Percentiles rank a stretch among this genome's conserved stretches.
These are phyloP conservation scores for Ianthella basta DNA, from an alignment of 37 sponge, comb jelly and placozoan species.

Conservation along the genomic window DNA sequence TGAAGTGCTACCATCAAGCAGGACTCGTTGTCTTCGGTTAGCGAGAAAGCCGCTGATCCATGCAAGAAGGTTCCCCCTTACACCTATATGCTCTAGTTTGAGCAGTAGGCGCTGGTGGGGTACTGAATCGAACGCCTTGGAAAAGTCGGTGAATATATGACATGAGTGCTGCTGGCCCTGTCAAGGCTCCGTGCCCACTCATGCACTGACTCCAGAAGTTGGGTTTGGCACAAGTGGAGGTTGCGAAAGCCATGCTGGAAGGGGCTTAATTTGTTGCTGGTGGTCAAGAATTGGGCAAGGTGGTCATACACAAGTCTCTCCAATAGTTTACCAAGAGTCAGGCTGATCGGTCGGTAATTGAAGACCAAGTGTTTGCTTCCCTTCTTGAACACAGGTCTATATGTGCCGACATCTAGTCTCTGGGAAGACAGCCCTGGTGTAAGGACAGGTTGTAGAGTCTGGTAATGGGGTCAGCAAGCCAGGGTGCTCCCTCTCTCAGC, in stretches of 20 bases:
- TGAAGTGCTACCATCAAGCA: conserved; percentile 35
- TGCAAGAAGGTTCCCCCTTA: conserved; percentile 26
- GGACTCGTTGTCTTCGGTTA: conserved; percentile 22
- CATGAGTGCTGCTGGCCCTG: conserved; percentile 20
- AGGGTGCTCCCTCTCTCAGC: conserved; percentile 31
- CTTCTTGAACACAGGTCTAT: conserved; percentile 42
- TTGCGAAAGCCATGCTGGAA: conserved; percentile 42
- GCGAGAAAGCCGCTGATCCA: conserved; percentile 38
- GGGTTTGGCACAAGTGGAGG: conserved; percentile 31
- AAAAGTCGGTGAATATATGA: conserved; percentile 38
- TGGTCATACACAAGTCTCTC: conserved; percentile 23
- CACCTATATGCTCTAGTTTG: conserved; percentile 46
- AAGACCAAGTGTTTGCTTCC: conserved; percentile 18
- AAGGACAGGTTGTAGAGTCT: conserved; percentile 33
- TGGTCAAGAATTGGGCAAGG: not conserved
- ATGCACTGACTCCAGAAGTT: conserved; percentile 42
- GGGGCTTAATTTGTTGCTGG: not conserved
- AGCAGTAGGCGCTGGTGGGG: conserved; percentile 25
- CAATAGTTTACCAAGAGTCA: conserved; percentile 39
- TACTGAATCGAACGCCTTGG: conserved; percentile 49
- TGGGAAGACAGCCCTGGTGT: conserved; percentile 33
- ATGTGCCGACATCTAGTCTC: conserved; percentile 51
- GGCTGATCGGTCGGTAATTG: conserved; percentile 50
- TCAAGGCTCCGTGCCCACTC: conserved; percentile 37
- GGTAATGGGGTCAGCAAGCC: conserved; percentile 29